Evolutionary conservation across 2,888 invertebrate species (phyloP).

Genomic region (Thysanoteuthis rhombus): DNA sequence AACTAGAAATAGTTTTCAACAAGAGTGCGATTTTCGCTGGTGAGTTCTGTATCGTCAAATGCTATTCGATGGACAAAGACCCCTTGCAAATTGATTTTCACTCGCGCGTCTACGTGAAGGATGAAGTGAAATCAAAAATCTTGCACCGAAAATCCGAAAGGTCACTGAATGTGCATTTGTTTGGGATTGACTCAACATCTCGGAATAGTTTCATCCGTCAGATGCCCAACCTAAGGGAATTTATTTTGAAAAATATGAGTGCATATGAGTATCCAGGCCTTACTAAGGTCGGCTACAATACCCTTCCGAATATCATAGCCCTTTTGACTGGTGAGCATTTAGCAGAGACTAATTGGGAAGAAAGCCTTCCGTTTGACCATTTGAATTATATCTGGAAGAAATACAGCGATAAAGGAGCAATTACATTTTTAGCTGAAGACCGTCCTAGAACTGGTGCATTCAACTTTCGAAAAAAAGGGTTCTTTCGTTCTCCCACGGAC

Average conservation of each 20-base stretch:
- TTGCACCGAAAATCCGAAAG: background rate
- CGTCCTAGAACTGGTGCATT: constrained; percentile 17
- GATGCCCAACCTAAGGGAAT: background rate
- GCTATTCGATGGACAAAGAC: background rate
- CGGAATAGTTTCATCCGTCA: constrained; percentile 18
- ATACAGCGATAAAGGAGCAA: background rate
- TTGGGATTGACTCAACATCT: constrained; percentile 19
- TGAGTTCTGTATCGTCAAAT: background rate
- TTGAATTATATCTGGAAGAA: constrained; percentile 20
- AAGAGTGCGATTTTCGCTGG: background rate
- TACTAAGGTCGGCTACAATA: background rate
- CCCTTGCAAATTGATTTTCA: background rate
- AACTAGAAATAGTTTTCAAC: background rate
- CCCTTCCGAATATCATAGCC: background rate
- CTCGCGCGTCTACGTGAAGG: background rate
- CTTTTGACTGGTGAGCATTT: constrained; percentile 12
- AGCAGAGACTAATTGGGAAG: background rate
- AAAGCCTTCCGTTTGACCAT: background rate
- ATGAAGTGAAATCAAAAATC: background rate
- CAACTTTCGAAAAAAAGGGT: background rate
- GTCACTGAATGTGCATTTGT: background rate
- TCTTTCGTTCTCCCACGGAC: background rate
- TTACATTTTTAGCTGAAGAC: background rate
- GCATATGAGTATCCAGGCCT: background rate
- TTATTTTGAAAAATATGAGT: background rate